These are phyloP conservation scores for Pangasianodon hypophthalmus DNA, from an alignment of 2,113 vertebrate species.

Conservation along the genomic window DNA sequence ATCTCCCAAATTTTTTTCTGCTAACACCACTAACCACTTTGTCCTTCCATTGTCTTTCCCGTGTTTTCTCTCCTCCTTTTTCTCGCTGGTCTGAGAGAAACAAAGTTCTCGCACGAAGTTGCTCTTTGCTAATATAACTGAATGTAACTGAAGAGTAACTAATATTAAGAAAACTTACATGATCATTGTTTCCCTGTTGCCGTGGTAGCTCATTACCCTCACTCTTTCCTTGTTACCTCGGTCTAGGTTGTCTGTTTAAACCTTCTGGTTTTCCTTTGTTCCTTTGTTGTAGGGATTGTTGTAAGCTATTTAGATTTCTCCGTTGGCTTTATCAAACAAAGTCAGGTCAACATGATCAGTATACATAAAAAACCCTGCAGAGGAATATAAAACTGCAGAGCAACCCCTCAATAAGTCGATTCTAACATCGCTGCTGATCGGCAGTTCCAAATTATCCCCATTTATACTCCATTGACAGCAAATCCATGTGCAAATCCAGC, in stretches of 20 bases:
- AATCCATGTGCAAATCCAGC: background rate
- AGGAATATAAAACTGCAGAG: background rate
- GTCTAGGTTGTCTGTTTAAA: background rate
- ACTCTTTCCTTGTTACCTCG: background rate
- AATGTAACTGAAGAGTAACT: background rate
- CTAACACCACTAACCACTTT: background rate
- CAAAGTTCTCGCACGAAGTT: background rate
- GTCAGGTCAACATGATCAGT: background rate
- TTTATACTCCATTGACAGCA: background rate
- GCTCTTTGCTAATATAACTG: background rate
- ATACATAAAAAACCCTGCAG: background rate
- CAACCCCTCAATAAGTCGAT: background rate
- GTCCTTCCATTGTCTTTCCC: background rate
- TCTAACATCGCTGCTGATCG: background rate
- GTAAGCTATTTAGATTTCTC: background rate
- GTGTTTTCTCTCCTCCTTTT: background rate
- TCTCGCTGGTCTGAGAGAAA: background rate
- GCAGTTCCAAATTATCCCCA: background rate
- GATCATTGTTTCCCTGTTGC: background rate
- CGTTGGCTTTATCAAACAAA: background rate
- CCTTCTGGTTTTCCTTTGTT: background rate
- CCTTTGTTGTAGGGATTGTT: background rate
- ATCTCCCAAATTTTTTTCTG: background rate
- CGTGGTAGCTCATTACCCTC: no score
- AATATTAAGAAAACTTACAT: background rate